phyloP scores from a whole-genome alignment of 2,888 invertebrate genomes.

The Calameuta idolon region DNA sequence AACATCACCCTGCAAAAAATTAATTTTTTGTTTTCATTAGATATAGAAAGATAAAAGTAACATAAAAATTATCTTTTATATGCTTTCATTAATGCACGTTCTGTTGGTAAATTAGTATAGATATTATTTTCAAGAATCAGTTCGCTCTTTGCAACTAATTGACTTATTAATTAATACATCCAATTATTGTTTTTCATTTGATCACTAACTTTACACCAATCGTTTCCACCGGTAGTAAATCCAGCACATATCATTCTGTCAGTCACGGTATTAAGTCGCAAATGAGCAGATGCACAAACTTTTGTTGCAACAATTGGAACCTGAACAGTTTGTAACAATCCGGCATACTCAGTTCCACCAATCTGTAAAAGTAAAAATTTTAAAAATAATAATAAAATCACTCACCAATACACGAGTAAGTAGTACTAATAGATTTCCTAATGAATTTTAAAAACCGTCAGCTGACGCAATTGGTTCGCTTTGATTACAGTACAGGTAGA shows the following conservation, averaged over 20 bases:
- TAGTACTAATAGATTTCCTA: neutral
- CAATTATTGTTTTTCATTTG: neutral
- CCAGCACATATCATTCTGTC: conserved; percentile 69
- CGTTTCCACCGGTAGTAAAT: conserved; percentile 11
- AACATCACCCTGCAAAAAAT: conserved; percentile 13
- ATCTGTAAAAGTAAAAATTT: neutral
- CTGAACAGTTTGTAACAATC: conserved; percentile 1
- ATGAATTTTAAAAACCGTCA: neutral
- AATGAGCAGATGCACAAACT: conserved; percentile 63
- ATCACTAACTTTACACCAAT: conserved; percentile 13
- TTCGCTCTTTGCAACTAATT: neutral
- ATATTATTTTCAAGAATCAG: neutral
- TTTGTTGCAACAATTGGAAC: conserved; percentile 60
- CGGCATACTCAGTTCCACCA: conserved; percentile 4
- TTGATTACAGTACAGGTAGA: neutral
- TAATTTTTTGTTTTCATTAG: neutral
- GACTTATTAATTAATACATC: neutral
- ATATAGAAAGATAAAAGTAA: neutral
- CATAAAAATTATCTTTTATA: neutral
- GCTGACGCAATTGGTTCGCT: neutral
- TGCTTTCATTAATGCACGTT: no score
- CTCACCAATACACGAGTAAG: neutral
- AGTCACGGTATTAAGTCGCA: conserved; percentile 60
- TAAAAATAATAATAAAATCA: neutral
- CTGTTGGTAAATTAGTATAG: neutral